Percentiles rank a stretch among this genome's conserved stretches.
phyloP scores from a whole-genome alignment of 2,797 vertebrate species.

The Sebastes matsubarae region DNA sequence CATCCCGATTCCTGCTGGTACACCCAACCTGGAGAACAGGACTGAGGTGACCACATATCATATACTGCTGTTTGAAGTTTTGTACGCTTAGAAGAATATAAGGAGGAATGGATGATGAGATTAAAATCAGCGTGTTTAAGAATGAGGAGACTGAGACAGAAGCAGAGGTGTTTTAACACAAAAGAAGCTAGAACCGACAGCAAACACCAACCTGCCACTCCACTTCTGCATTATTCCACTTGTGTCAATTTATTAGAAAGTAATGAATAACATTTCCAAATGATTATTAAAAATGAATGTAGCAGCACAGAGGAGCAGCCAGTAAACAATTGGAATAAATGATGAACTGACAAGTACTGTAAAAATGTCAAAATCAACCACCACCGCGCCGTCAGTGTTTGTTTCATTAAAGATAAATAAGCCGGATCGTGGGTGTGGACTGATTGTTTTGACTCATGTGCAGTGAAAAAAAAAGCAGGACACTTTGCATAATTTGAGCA shows the following conservation, averaged over 20 bases:
- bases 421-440: slow-evolving; percentile 22
- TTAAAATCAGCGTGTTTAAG: neutral
- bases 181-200: neutral
- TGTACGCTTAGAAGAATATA: neutral
- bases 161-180: neutral
- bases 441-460: slow-evolving; percentile 47
- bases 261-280: slow-evolving; percentile 5
- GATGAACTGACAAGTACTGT: slow-evolving; percentile 36
- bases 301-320: neutral
- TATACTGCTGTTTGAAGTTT: neutral
- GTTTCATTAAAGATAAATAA: slow-evolving; percentile 36
- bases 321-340: slow-evolving; percentile 12
- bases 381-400: neutral
- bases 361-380: slow-evolving; percentile 33
- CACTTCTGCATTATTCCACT: neutral
- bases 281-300: slow-evolving; percentile 1
- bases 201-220: neutral
- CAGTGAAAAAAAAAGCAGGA: neutral
- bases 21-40: neutral
- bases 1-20: neutral
- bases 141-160: neutral
- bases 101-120: neutral
- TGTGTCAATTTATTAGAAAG: neutral
- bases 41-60: neutral
- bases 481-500: slow-evolving; percentile 48